Evolutionary conservation across 2,113 vertebrate species (phyloP).

Genomic region (Tichodroma muraria): DNA sequence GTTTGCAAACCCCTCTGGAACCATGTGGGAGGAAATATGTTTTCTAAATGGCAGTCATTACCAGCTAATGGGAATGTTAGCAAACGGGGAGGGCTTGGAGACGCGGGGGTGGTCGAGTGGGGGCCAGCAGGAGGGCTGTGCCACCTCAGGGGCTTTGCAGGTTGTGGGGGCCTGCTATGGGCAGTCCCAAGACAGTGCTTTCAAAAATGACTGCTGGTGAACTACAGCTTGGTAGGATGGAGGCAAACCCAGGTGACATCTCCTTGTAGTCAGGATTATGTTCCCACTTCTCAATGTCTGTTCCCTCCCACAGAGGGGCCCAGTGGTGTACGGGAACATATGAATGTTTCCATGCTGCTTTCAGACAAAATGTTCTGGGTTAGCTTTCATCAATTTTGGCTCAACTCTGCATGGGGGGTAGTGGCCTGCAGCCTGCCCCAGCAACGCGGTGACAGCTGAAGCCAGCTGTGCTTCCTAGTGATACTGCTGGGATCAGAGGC

Average conservation of each 20-base stretch:
- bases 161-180: not conserved
- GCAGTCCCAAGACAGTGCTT: not conserved
- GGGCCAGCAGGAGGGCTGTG: not conserved
- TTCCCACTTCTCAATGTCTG: not conserved
- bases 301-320: not conserved
- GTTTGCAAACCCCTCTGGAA: slow-evolving; percentile 51
- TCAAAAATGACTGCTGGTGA: not conserved
- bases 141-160: not conserved
- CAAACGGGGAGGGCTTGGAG: not conserved
- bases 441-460: rapidly evolving
- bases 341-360: not conserved
- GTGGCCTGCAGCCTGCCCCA: not conserved
- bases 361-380: not conserved
- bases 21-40: slow-evolving; percentile 55
- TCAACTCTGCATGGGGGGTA: not conserved
- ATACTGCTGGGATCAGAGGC: not conserved
- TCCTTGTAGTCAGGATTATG: not conserved
- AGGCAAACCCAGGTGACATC: not conserved
- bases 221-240: not conserved
- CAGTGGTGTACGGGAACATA: rapidly evolving
- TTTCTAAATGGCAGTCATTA: slow-evolving; percentile 59
- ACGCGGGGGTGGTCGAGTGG: not conserved
- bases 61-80: slow-evolving; percentile 38
- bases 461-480: not conserved
- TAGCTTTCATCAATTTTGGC: not conserved